These are phyloP conservation scores for Dicranocentrus wangi DNA, from an alignment of 2,888 invertebrate species.

Conservation along the genomic window DNA sequence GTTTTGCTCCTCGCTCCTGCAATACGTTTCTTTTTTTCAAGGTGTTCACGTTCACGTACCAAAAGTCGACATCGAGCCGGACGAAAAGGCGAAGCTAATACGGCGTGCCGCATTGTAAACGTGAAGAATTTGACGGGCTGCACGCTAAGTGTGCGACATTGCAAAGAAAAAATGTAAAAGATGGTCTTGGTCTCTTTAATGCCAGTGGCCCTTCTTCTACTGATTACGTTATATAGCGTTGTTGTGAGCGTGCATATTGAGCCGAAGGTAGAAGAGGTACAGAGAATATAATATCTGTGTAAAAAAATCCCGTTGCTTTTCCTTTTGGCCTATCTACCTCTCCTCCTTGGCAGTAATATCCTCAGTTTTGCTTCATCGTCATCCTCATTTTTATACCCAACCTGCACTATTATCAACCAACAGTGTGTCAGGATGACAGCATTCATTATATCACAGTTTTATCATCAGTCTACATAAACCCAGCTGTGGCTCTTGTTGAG, in stretches of 20 bases:
- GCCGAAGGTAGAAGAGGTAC: not conserved
- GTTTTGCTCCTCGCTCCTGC: no score
- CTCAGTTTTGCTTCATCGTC: constrained; percentile 10
- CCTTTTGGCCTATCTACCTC: constrained; percentile 21
- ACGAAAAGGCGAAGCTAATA: no score
- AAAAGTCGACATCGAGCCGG: no score
- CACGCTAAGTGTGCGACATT: constrained; percentile 2
- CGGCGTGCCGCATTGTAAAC: no score
- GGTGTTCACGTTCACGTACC: not conserved
- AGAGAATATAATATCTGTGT: not conserved
- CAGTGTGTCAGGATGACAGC: constrained; percentile 60
- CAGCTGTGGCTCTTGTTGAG: constrained; percentile 49
- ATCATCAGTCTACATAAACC: constrained; percentile 39
- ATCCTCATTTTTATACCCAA: constrained; percentile 29
- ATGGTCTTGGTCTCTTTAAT: not conserved
- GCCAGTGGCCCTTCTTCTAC: constrained; percentile 6
- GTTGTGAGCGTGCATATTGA: not conserved
- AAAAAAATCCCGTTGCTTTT: constrained; percentile 56
- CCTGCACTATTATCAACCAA: constrained; percentile 36
- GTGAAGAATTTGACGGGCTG: no score
- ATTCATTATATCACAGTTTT: constrained; percentile 51
- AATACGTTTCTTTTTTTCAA: constrained; percentile 11
- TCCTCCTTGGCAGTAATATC: no score
- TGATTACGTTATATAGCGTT: constrained; percentile 3
- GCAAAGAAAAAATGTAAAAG: constrained; percentile 14